Conservation (phyloP, 2,888 invertebrate genomes). For the Drosophila mimetica region DNA sequence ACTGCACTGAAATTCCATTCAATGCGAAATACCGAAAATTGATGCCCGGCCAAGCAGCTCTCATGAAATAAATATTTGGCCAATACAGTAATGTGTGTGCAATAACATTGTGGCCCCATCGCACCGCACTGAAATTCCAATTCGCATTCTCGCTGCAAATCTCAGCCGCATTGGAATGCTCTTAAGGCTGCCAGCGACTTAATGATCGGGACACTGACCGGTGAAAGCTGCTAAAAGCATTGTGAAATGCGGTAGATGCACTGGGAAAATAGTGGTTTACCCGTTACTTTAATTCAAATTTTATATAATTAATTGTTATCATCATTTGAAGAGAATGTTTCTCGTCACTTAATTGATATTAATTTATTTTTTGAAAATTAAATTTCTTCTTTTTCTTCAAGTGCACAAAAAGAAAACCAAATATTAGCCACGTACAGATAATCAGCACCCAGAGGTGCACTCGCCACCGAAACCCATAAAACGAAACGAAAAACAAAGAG, state of each 20-base stretch:
- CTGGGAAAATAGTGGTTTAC: not conserved
- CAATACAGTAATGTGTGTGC: slow-evolving; percentile 54
- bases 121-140: slow-evolving; percentile 17
- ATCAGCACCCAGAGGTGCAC: slow-evolving; percentile 64
- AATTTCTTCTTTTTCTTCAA: not conserved
- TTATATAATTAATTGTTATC: too few relatives aligned
- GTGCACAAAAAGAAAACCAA: slow-evolving; percentile 19
- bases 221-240: not conserved
- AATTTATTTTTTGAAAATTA: too few relatives aligned
- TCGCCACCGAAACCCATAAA: slow-evolving; percentile 36
- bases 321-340: not conserved
- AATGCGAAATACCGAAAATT: slow-evolving; percentile 62
- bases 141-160: slow-evolving; percentile 9
- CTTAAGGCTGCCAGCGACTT: slow-evolving; percentile 1
- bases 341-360: too few relatives aligned
- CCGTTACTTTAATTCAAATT: too few relatives aligned
- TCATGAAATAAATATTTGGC: slow-evolving; percentile 67
- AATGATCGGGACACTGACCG: not conserved
- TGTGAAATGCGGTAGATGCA: not conserved
- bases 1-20: slow-evolving; percentile 48
- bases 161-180: slow-evolving; percentile 20
- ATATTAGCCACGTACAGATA: slow-evolving; percentile 64
- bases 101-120: slow-evolving; percentile 40
- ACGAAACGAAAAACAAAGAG: slow-evolving; percentile 36
- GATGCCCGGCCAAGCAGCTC: slow-evolving; percentile 27